A percentile compares a stretch with the other conserved stretches of the same genome.
These are phyloP conservation scores for Gastrophysa polygoni DNA, from an alignment of 2,888 invertebrate genomes.

Conservation along the genomic window DNA sequence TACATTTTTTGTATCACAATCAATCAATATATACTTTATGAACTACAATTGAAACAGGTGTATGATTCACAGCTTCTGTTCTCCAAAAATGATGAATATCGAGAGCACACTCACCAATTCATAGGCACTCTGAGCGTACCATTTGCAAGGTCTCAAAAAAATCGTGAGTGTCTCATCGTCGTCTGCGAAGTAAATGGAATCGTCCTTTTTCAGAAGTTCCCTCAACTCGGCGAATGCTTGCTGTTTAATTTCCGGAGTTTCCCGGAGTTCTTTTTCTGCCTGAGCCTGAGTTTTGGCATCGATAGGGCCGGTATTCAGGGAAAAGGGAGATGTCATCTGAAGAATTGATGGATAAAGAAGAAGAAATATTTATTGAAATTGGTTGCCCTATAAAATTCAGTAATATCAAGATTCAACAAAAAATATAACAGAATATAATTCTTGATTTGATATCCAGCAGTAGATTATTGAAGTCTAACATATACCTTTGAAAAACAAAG, in stretches of 20 bases:
- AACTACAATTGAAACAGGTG: too few relatives aligned
- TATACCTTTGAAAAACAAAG: too few relatives aligned
- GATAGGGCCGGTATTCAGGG: conserved; percentile 65
- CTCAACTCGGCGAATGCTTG: conserved; percentile 67
- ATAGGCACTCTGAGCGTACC: conserved; percentile 80
- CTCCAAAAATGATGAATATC: too few relatives aligned
- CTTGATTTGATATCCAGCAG: too few relatives aligned
- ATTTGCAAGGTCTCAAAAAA: conserved; percentile 82
- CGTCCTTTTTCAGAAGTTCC: conserved; percentile 68
- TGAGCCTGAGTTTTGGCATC: conserved; percentile 64
- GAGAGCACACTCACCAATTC: conserved; percentile 78
- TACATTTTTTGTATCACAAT: too few relatives aligned
- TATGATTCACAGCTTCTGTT: too few relatives aligned
- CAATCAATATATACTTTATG: too few relatives aligned
- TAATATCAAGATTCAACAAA: too few relatives aligned
- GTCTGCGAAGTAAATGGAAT: conserved; percentile 69
- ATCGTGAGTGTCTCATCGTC: conserved; percentile 80
- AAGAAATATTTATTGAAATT: too few relatives aligned
- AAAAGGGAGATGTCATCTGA: conserved; percentile 54
- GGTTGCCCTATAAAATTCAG: too few relatives aligned
- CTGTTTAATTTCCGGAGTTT: conserved; percentile 71
- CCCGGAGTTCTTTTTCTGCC: conserved; percentile 70
- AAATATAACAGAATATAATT: too few relatives aligned
- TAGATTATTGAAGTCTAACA: too few relatives aligned
- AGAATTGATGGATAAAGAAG: neutral